Evolutionary conservation across 2,888 invertebrate genomes (phyloP).

Genomic region (Drosophila anomelani): DNA sequence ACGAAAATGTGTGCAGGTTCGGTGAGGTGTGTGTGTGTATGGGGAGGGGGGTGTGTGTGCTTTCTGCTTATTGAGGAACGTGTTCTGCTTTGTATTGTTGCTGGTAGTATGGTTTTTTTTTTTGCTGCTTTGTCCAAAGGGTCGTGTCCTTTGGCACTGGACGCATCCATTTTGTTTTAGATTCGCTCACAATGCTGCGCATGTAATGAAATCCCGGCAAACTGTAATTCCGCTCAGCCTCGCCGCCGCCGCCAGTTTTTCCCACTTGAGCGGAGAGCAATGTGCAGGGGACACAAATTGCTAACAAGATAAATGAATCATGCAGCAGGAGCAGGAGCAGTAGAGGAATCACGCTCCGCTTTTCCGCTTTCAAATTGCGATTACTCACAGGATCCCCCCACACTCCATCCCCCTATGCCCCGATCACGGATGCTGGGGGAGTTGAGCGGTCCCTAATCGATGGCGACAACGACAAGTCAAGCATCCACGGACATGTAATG

Average conservation of each 20-base stretch:
- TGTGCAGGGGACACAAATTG: slow-evolving; percentile 50
- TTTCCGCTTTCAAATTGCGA: slow-evolving; percentile 43
- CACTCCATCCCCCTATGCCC: no score
- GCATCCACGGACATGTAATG: slow-evolving; percentile 38
- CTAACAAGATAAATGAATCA: slow-evolving; percentile 46
- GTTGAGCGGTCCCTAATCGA: slow-evolving; percentile 34
- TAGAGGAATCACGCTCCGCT: slow-evolving; percentile 40
- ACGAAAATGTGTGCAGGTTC: slow-evolving; percentile 36
- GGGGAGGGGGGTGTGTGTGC: slow-evolving; percentile 4
- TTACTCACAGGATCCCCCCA: slow-evolving; percentile 30
- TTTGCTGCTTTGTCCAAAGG: not conserved
- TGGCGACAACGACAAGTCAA: slow-evolving; percentile 46
- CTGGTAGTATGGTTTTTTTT: not conserved
- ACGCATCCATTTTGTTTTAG: slow-evolving; percentile 56
- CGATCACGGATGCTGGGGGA: not conserved
- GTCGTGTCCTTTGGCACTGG: slow-evolving; percentile 36
- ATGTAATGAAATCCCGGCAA: slow-evolving; percentile 51
- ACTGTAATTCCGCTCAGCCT: slow-evolving; percentile 47
- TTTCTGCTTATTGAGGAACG: slow-evolving; percentile 51
- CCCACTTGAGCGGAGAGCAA: slow-evolving; percentile 13
- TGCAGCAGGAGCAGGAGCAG: slow-evolving; percentile 46
- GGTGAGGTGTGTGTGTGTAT: slow-evolving; percentile 7
- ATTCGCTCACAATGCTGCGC: slow-evolving; percentile 43
- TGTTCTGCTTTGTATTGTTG: slow-evolving; percentile 30
- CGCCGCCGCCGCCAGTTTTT: slow-evolving; percentile 11